Conservation (phyloP, 2,797 vertebrate genomes). For the Malurus splendens region DNA sequence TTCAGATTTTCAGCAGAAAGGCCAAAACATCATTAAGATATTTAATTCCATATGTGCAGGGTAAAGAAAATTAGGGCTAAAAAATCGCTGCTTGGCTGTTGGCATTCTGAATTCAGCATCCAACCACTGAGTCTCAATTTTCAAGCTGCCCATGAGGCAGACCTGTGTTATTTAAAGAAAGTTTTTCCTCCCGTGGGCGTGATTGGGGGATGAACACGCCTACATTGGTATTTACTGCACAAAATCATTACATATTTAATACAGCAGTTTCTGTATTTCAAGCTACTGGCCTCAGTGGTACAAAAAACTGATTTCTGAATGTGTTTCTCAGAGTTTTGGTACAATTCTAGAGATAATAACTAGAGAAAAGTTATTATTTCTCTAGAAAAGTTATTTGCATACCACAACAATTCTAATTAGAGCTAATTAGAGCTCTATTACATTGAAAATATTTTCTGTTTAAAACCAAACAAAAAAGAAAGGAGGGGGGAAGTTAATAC, state of each 20-base stretch:
- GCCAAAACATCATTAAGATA: background rate
- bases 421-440: slow-evolving; percentile 9
- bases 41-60: background rate
- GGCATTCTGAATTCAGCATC: background rate
- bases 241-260: background rate
- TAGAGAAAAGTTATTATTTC: too few relatives aligned
- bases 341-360: background rate
- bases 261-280: background rate
- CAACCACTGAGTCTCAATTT: fast-evolving
- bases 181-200: background rate
- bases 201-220: background rate
- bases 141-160: background rate
- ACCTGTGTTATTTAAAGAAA: background rate
- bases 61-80: background rate
- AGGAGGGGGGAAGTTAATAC: fast-evolving
- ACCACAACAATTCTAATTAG: background rate
- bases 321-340: background rate
- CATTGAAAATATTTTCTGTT: background rate
- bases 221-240: background rate
- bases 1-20: background rate
- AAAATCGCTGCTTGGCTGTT: background rate
- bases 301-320: background rate
- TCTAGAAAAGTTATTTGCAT: background rate
- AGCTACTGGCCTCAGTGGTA: background rate
- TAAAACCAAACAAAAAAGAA: background rate